A percentile compares a stretch with the other conserved stretches of the same genome.
phyloP scores from a whole-genome alignment of 2,113 vertebrate genomes.

The Pristiophorus japonicus region DNA sequence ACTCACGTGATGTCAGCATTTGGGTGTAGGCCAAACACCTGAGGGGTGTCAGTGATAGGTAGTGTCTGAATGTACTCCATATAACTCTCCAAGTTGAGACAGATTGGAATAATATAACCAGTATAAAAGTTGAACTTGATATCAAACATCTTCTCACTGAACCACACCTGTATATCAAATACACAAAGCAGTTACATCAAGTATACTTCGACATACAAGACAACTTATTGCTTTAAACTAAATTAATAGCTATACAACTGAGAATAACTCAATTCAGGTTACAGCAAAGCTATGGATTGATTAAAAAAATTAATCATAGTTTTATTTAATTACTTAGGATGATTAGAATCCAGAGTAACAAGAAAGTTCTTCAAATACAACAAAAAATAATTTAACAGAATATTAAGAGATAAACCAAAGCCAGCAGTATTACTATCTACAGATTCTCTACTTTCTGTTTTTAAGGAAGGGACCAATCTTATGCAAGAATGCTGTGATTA shows the following conservation, averaged over 20 bases:
- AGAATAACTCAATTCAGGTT: not conserved
- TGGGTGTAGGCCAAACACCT: slow-evolving; percentile 65
- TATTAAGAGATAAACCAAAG: not conserved
- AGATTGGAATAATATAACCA: slow-evolving; percentile 62
- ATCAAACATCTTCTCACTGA: slow-evolving; percentile 63
- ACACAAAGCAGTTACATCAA: not conserved
- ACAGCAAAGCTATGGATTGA: not conserved
- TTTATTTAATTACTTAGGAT: not conserved
- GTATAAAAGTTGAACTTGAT: slow-evolving; percentile 58
- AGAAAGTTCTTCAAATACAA: not conserved
- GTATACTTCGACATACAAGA: not conserved
- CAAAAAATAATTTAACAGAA: not conserved
- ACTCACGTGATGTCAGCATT: slow-evolving; percentile 68
- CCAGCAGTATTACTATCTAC: not conserved
- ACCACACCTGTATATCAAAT: slow-evolving; percentile 57
- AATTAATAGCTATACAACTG: not conserved
- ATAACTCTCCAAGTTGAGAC: slow-evolving; percentile 61
- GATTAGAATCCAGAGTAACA: not conserved
- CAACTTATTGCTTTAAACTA: not conserved
- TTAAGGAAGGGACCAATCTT: not conserved
- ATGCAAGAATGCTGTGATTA: not conserved
- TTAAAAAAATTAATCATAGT: not conserved
- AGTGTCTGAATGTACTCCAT: slow-evolving; percentile 63
- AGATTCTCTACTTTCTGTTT: not conserved
- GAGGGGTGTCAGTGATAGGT: slow-evolving; percentile 58